Percentiles rank a stretch among this genome's conserved stretches.
These are phyloP conservation scores for Silurus aristotelis DNA, from an alignment of 2,797 vertebrate genomes.

Conservation along the genomic window DNA sequence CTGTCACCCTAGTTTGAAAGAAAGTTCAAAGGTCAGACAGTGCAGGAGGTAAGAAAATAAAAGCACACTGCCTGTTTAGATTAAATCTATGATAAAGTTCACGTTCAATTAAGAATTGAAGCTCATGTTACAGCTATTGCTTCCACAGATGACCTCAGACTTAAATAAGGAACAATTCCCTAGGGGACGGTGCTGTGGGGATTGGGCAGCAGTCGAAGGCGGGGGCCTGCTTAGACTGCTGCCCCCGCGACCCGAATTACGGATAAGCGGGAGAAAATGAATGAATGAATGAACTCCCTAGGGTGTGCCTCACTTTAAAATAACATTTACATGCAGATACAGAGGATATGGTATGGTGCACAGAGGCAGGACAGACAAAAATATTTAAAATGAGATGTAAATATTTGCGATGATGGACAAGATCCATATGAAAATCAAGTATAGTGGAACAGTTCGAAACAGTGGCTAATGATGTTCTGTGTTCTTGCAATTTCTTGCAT, in stretches of 20 bases:
- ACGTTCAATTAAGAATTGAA: conserved; percentile 62
- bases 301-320: conserved; percentile 37
- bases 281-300: too few species aligned
- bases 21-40: conserved; percentile 57
- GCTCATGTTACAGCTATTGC: conserved; percentile 57
- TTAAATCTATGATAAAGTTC: conserved; percentile 67
- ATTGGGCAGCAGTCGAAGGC: too few species aligned
- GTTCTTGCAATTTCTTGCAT: conserved; percentile 15
- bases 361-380: conserved; percentile 12
- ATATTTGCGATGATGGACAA: conserved; percentile 31
- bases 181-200: too few species aligned
- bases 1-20: conserved; percentile 87
- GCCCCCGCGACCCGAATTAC: too few species aligned
- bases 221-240: too few species aligned
- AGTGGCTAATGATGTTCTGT: conserved; percentile 20
- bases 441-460: conserved; percentile 18
- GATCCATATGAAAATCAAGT: conserved; percentile 18
- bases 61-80: conserved; percentile 60
- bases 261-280: too few species aligned
- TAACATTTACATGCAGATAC: conserved; percentile 35
- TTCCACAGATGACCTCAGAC: conserved; percentile 49
- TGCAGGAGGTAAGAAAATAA: conserved; percentile 44
- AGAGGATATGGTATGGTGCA: conserved; percentile 20
- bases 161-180: conserved; percentile 29
- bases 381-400: conserved; percentile 12